phyloP scores from a whole-genome alignment of 2,888 invertebrate genomes.

The Allygus modestus region DNA sequence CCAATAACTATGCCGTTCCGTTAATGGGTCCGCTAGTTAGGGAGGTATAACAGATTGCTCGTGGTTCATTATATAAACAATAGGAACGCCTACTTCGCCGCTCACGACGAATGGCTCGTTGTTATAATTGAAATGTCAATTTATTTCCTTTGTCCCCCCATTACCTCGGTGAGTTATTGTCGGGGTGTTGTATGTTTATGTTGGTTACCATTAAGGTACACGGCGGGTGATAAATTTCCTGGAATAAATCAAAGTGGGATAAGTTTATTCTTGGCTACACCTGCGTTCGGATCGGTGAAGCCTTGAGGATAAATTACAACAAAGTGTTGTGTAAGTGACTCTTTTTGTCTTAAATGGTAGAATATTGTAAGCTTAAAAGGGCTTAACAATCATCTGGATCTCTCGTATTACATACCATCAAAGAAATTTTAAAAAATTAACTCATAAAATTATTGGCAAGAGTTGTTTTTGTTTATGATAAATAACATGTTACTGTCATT shows the following conservation, averaged over 20 bases:
- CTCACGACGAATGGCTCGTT: conserved; percentile 28
- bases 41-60: conserved; percentile 49
- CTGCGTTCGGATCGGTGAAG: neutral
- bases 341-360: no score
- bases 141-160: conserved; percentile 57
- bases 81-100: conserved; percentile 48
- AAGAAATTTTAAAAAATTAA: no score
- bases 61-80: conserved; percentile 53
- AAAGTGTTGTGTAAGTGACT: no score
- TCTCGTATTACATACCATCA: no score
- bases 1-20: conserved; percentile 18
- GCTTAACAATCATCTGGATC: no score
- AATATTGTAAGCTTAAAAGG: no score
- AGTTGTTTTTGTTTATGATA: no score
- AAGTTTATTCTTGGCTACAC: neutral
- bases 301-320: no score
- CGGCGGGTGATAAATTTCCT: neutral
- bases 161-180: conserved; percentile 28
- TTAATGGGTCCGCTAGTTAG: conserved; percentile 52
- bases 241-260: conserved; percentile 23
- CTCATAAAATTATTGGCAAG: no score
- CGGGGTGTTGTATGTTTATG: conserved; percentile 1
- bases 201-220: conserved; percentile 14
- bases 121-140: conserved; percentile 58
- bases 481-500: no score